phyloP scores from a whole-genome alignment of 1,140 invertebrate genomes.

The Pinna nobilis region DNA sequence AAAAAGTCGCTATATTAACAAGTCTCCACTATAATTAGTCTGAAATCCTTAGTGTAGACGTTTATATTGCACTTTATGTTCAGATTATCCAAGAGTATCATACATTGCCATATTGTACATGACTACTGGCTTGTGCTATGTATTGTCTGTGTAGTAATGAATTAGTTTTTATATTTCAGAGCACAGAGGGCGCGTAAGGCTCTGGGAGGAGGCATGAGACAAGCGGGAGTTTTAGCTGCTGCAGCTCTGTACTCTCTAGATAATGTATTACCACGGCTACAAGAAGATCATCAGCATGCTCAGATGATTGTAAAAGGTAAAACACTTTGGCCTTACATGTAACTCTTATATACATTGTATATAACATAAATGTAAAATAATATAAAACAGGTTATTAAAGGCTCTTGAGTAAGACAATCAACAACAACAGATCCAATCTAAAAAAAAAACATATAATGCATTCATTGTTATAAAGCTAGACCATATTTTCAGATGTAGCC shows the following conservation, averaged over 20 bases:
- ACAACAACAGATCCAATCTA: background rate
- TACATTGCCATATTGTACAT: no score
- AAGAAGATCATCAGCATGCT: constrained; percentile 85
- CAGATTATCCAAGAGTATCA: no score
- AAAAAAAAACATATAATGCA: background rate
- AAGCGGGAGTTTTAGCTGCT: constrained; percentile 91
- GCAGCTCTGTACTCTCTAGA: constrained; percentile 89
- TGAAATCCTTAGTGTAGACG: no score
- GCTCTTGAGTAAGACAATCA: no score
- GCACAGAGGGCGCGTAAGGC: constrained; percentile 87
- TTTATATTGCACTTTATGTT: no score
- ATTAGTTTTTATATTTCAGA: constrained; percentile 74
- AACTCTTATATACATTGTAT: no score
- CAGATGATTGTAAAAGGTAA: constrained; percentile 81
- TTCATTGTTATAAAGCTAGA: background rate
- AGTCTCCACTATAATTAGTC: background rate
- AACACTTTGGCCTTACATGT: no score
- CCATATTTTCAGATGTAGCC: background rate
- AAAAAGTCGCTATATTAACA: no score
- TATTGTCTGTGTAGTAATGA: no score
- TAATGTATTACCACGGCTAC: constrained; percentile 82
- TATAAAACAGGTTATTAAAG: no score
- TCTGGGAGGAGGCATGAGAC: constrained; percentile 94
- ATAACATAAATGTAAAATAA: no score
- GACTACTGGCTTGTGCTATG: no score